Percentiles rank a stretch among this genome's conserved stretches.
These are phyloP conservation scores for Drosophila falleni DNA, from an alignment of 2,888 invertebrate genomes.

Conservation along the genomic window DNA sequence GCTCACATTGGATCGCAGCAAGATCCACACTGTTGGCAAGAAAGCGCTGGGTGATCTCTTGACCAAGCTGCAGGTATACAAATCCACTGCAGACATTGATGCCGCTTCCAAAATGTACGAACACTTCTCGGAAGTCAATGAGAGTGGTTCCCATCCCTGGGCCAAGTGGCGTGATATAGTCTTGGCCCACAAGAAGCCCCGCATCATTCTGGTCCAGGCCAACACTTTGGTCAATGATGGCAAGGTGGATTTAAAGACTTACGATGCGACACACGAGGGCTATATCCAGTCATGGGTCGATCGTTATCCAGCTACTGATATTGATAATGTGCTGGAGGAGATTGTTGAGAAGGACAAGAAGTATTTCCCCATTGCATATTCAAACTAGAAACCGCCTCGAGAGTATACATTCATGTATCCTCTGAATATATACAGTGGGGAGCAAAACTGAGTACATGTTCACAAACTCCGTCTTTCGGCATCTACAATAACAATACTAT, in stretches of 20 bases:
- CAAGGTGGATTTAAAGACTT: slow-evolving; percentile 88
- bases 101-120: slow-evolving; percentile 94
- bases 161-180: slow-evolving; percentile 94
- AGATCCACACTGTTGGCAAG: slow-evolving; percentile 93
- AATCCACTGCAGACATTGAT: slow-evolving; percentile 93
- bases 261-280: slow-evolving; percentile 91
- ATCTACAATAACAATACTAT: too few relatives aligned
- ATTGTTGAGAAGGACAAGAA: slow-evolving; percentile 89
- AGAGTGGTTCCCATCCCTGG: slow-evolving; percentile 90
- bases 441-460: too few relatives aligned
- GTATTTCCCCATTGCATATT: slow-evolving; percentile 86
- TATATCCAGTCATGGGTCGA: slow-evolving; percentile 94
- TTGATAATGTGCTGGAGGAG: slow-evolving; percentile 88
- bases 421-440: slow-evolving; percentile 33
- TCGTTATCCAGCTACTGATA: slow-evolving; percentile 89
- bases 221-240: slow-evolving; percentile 89
- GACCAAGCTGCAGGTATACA: slow-evolving; percentile 95
- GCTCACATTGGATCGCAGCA: slow-evolving; percentile 91
- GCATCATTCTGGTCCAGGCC: slow-evolving; percentile 96
- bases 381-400: slow-evolving; percentile 48
- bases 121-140: slow-evolving; percentile 92
- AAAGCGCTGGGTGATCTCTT: slow-evolving; percentile 91
- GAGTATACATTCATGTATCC: slow-evolving; percentile 28
- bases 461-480: too few relatives aligned
- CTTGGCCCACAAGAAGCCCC: slow-evolving; percentile 94